These are phyloP conservation scores for Trichoplusia ni DNA, from an alignment of 1,140 invertebrate species.

Conservation along the genomic window DNA sequence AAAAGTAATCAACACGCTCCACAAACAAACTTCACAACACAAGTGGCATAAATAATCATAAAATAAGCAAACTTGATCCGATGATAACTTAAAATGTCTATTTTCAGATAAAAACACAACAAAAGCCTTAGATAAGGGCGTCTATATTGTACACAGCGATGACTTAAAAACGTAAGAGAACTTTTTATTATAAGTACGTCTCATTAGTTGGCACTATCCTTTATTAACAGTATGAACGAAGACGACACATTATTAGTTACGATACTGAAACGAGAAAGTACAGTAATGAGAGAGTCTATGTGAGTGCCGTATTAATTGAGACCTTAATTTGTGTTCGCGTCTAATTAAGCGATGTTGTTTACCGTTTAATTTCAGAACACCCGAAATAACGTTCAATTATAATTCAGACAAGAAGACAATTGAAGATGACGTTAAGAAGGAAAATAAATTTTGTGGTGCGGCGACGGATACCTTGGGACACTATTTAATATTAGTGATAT, in stretches of 20 bases:
- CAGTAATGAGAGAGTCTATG: constrained; percentile 17
- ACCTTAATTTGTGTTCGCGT: neutral
- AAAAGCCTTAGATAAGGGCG: constrained; percentile 45
- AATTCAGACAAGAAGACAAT: constrained; percentile 39
- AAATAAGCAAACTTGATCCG: constrained; percentile 6
- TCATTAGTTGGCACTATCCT: neutral
- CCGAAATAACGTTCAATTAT: constrained; percentile 26
- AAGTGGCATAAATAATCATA: neutral
- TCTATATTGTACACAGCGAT: constrained; percentile 43
- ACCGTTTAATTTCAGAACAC: constrained; percentile 21
- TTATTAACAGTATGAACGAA: constrained; percentile 53
- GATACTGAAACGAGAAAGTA: constrained; percentile 33
- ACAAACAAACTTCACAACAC: neutral
- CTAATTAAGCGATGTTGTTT: constrained; percentile 1
- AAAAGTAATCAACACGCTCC: too few relatives aligned
- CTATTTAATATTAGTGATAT: constrained; percentile 49
- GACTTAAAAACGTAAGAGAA: constrained; percentile 65
- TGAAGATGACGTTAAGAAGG: constrained; percentile 38
- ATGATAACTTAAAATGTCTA: constrained; percentile 7
- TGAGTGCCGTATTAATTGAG: constrained; percentile 12
- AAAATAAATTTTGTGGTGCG: constrained; percentile 28
- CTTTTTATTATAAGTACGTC: constrained; percentile 35
- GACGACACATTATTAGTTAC: constrained; percentile 53
- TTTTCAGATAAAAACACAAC: constrained; percentile 56
- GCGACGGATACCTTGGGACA: constrained; percentile 44